A percentile compares a stretch with the other conserved stretches of the same genome.
phyloP scores from a whole-genome alignment of 2,888 invertebrate genomes.

The Cantharis nigra region DNA sequence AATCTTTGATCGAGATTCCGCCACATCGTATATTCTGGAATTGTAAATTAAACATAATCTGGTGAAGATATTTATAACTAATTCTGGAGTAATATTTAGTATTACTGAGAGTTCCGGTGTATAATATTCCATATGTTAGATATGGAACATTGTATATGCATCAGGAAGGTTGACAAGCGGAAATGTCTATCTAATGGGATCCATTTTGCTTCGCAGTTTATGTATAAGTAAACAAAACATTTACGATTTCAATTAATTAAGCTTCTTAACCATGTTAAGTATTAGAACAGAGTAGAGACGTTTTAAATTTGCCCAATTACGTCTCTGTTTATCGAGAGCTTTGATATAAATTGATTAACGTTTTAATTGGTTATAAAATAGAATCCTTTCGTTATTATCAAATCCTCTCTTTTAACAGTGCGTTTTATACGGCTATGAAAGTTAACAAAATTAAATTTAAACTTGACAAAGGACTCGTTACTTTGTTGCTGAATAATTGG shows the following conservation, averaged over 20 bases:
- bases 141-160: background rate
- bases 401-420: background rate
- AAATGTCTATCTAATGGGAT: conserved; percentile 3
- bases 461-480: background rate
- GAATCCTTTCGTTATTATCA: background rate
- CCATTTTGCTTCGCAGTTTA: background rate
- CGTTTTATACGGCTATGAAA: background rate
- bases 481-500: background rate
- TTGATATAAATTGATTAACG: background rate
- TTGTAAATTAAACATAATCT: background rate
- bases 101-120: background rate
- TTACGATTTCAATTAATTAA: background rate
- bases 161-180: conserved; percentile 9
- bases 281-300: background rate
- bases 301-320: background rate
- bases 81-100: background rate
- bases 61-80: background rate
- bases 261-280: background rate
- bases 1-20: background rate
- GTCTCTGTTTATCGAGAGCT: background rate
- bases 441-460: background rate
- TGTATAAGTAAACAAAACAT: background rate
- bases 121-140: background rate
- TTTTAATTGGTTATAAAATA: background rate
- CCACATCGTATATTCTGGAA: background rate